Evolutionary conservation across 2,888 invertebrate genomes (phyloP), one percentile per base, ranked within the genome.

Genomic region (Poecilus cupreus): DNA sequence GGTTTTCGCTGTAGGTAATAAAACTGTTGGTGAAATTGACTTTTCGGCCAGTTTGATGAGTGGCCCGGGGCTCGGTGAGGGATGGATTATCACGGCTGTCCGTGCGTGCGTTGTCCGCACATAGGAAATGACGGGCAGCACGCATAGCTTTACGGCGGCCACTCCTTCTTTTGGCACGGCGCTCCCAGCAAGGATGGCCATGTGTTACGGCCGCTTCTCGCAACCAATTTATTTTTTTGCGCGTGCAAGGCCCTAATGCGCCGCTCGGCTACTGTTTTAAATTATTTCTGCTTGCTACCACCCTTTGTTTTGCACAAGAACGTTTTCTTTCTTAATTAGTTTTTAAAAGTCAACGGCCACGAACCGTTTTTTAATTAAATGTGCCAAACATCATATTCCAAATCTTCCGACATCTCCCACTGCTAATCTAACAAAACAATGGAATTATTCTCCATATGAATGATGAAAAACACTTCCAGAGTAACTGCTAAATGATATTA

Each of bases 81-180:
- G 32, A 32, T 32, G 32, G 32, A 32, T 32, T 32, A 32, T 32
- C 32, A 32, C 32, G 32, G 32, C 32, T 32, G 32, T 32, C 32
- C 32, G 4, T 46, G 18, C 24, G 72, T 72, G 43, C 72, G 24
- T 51, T 22, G 26, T 18, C 11, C 24, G 26, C 22, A 49, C 51
- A 18, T 64, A 70, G 79, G 51, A 79, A 79, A 79, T 70, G 79
- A 79, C 79, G 49, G 49, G 20, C 79, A 32, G 51, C 79, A 79
- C 79, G 79, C 79, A 79, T 79, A 79, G 79, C 79, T 79, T 70
- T 79, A 70, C 39, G 83, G 83, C 85, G 81, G 82, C 84, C 86
- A 86, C 86, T 83, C 86, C 86, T 84, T 85, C 86, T 85, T 86
- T 86, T 86, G 84, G 86, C 86, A 85, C 85, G 85, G 84, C 84